Evolutionary conservation across 2,113 vertebrate genomes (phyloP), one percentile per base, ranked within the genome.

Genomic region (Hepsetus odoe): DNA sequence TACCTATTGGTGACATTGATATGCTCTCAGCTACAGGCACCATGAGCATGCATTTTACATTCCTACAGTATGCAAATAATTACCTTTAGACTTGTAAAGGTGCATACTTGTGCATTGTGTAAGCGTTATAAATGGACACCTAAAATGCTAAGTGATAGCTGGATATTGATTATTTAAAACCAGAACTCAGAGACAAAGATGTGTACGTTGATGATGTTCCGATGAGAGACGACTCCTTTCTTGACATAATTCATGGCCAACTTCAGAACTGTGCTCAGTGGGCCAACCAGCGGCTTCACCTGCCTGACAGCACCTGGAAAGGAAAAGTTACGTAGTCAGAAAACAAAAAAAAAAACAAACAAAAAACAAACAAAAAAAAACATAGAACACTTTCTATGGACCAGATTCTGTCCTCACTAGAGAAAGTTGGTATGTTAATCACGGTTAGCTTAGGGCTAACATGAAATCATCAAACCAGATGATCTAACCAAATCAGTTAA

Each of bases 121-220:
- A 61, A 65, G 62, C 76, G 78, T 65, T 44, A 65, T 56, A 69
- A 76, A 76, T 28, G 62, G 61, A 77, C 77, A 83, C 62, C 53
- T 68, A 38, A 72, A 58, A 76, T 75, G 46, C 18, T 13, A 18
- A 70, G 42, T 18, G 72, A 72, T 64, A 14, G 22, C 35, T 73
- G 4, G 5, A 0, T 20, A 12, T 56, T 64, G 30, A 58, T 18
- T 9, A 16, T 73, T 96, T 90, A 98, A 92, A 99, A 99, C 96
- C 96, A 98, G 85, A 95, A 98, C 88, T 98, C 95, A 0, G 97
- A 98, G 76, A 99, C 93, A 6, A 95, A 97, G 88, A 98, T 92
- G 85, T 97, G 94, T 18, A 98, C 94, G 0, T 96, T 95, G 92
- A 99, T 92, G 3, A 98, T 87, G 49, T 97, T 98, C 35, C 95